Evolutionary conservation across 1,140 invertebrate genomes (phyloP).

Genomic region (Bombus ignitus): DNA sequence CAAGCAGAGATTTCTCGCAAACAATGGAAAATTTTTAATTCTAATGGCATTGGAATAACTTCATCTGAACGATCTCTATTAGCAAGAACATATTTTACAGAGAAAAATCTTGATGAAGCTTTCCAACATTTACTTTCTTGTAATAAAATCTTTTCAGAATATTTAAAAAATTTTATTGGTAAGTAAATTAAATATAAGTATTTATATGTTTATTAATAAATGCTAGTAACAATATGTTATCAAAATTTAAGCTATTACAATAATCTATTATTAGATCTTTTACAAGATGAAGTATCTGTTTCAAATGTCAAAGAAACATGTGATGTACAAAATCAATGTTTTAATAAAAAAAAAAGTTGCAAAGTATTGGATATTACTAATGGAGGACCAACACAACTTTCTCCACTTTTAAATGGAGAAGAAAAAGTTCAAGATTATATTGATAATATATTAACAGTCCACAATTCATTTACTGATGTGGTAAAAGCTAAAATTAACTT

Average conservation of each 20-base stretch:
- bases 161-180: slow-evolving; percentile 73
- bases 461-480: slow-evolving; percentile 71
- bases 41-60: slow-evolving; percentile 43
- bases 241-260: slow-evolving; percentile 3
- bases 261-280: slow-evolving; percentile 31
- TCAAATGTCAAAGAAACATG: not conserved
- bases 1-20: slow-evolving; percentile 70
- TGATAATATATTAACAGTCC: slow-evolving; percentile 49
- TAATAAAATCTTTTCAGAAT: slow-evolving; percentile 68
- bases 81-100: slow-evolving; percentile 72
- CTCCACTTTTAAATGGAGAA: not conserved
- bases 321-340: not conserved
- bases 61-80: slow-evolving; percentile 71
- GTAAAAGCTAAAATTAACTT: slow-evolving; percentile 76
- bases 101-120: slow-evolving; percentile 71
- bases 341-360: not conserved
- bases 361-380: slow-evolving; percentile 1
- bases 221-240: not conserved
- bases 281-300: slow-evolving; percentile 18
- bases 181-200: slow-evolving; percentile 37
- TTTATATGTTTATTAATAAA: not conserved
- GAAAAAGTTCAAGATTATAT: slow-evolving; percentile 13
- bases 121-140: slow-evolving; percentile 68
- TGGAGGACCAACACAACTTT: not conserved
- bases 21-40: slow-evolving; percentile 73